These are phyloP conservation scores for Bicyclus anynana DNA, from an alignment of 1,140 invertebrate genomes.

Conservation along the genomic window DNA sequence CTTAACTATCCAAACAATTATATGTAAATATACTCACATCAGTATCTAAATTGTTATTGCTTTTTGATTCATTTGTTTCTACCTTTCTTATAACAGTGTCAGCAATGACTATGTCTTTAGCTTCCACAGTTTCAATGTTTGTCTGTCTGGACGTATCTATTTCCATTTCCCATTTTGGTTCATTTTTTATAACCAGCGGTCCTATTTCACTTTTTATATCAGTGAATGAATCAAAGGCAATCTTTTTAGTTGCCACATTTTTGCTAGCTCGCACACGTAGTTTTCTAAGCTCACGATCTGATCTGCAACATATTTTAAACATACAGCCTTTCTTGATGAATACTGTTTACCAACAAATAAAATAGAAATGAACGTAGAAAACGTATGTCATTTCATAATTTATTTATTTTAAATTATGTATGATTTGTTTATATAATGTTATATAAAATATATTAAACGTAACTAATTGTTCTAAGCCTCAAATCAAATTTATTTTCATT, in stretches of 20 bases:
- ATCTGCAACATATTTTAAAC: conserved; percentile 42
- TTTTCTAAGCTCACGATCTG: conserved; percentile 56
- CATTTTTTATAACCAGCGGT: conserved; percentile 53
- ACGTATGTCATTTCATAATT: too few relatives aligned
- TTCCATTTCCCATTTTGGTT: conserved; percentile 69
- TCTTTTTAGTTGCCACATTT: conserved; percentile 62
- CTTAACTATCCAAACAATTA: neutral
- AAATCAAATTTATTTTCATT: too few relatives aligned
- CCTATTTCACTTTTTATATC: conserved; percentile 70
- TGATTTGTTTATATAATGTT: too few relatives aligned
- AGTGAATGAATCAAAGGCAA: conserved; percentile 65
- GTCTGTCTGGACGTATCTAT: conserved; percentile 41
- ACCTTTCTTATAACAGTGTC: conserved; percentile 69
- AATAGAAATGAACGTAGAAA: too few relatives aligned
- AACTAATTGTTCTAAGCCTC: too few relatives aligned
- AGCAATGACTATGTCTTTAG: conserved; percentile 64
- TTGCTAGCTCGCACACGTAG: conserved; percentile 39
- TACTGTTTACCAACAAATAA: too few relatives aligned
- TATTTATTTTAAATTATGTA: too few relatives aligned
- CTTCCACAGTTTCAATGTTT: conserved; percentile 44
- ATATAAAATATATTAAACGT: too few relatives aligned
- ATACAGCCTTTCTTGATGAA: too few relatives aligned
- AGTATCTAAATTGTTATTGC: conserved; percentile 15
- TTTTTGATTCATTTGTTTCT: conserved; percentile 23
- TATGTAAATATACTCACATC: conserved; percentile 45